Percentiles rank a stretch among this genome's conserved stretches.
Conservation (phyloP, 2,888 invertebrate species). For the Hyposoter didymator region DNA sequence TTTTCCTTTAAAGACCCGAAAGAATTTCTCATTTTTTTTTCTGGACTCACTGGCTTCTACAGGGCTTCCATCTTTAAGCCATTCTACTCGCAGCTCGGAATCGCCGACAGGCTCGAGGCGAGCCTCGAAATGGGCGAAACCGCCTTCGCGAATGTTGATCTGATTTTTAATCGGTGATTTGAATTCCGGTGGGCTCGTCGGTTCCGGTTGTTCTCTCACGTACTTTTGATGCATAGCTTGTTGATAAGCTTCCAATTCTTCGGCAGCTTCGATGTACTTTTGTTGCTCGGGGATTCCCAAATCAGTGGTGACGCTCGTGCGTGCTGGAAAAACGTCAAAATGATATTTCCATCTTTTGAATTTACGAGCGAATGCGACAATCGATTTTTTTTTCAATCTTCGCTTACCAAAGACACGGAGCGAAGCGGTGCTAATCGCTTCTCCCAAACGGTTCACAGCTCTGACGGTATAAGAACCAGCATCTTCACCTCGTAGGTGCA, state of each 20-base stretch:
- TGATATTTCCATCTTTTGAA: not conserved
- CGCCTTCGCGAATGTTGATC: constrained; percentile 94
- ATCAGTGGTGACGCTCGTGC: constrained; percentile 94
- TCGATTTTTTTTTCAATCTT: not conserved
- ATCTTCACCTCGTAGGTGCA: constrained; percentile 99
- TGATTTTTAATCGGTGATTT: constrained; percentile 96
- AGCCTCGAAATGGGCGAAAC: constrained; percentile 98
- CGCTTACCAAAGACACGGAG: constrained; percentile 88
- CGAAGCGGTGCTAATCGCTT: constrained; percentile 93
- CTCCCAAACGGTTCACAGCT: constrained; percentile 95
- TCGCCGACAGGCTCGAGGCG: constrained; percentile 97
- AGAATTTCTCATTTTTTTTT: not conserved
- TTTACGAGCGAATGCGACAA: not conserved
- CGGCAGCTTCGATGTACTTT: constrained; percentile 95
- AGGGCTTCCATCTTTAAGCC: constrained; percentile 96
- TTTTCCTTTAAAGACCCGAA: not conserved
- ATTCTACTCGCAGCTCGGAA: constrained; percentile 94
- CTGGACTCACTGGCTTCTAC: constrained; percentile 91
- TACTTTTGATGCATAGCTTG: constrained; percentile 92
- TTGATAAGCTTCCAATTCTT: constrained; percentile 95
- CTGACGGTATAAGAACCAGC: constrained; percentile 97
- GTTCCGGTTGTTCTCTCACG: constrained; percentile 92
- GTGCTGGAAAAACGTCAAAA: constrained; percentile 82
- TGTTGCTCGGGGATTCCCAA: constrained; percentile 96
- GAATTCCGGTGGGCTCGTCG: constrained; percentile 92